Evolutionary conservation across 2,113 vertebrate species (phyloP), one percentile per base, ranked within the genome.

Genomic region (Amazona guildingii): DNA sequence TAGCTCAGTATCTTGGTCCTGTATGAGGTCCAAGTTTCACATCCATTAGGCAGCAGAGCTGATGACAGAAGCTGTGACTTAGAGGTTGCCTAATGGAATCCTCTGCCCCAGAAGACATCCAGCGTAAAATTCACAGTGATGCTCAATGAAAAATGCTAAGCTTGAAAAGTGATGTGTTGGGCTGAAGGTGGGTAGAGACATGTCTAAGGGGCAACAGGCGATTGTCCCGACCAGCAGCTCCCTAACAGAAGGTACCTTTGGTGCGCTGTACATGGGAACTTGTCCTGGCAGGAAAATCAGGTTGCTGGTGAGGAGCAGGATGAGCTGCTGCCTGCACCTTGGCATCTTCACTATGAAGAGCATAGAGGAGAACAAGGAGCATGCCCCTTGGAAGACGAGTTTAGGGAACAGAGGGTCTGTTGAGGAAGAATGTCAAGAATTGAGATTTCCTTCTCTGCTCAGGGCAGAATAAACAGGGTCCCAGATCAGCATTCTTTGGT

Each of bases 151-250:
- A 64, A 73, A 68, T 6, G 3, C 13, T 44, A n/a, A 75, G 44
- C 51, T 70, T 79, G 59, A 37, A 8, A 54, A 70, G 18, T 49
- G 41, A 27, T 0, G 1, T 28, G 21, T 44, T 46, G 46, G 23
- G 35, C 37, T 84, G 63, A 72, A 76, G 52, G 35, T 28, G n/a
- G 79, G 66, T 15, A 31, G 62, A 76, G 69, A 54, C 27, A 43
- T 0, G 0, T 44, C 41, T 51, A 17, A 23, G 52, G 52, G 16
- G 24, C 46, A 48, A 62, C 0, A 5, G 29, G 37, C 1, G 0
- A n/a, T 24, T 51, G 28, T 28, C 33, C 49, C 19, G 6, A 13
- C 24, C 27, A n/a, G 31, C 24, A 83, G 54, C 31, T 57, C n/a
- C 49, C 49, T 59, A 13, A 5, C n/a, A n/a, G 33, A 51, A 72